Evolutionary conservation across 2,797 vertebrate genomes (phyloP), one percentile per base, ranked within the genome.

Genomic region (Sorex maritimensis): DNA sequence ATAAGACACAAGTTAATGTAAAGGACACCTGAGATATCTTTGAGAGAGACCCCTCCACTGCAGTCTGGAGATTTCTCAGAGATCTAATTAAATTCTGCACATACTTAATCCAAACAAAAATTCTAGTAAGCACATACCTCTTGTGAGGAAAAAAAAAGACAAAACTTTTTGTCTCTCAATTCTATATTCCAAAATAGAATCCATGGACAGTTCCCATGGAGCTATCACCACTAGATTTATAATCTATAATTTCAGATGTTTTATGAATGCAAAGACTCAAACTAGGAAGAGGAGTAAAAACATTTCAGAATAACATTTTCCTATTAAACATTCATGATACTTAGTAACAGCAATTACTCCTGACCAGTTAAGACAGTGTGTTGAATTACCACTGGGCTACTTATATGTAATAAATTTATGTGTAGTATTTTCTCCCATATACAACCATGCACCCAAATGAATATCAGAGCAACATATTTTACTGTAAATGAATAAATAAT

Each of bases 401-500:
- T 87, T 89, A 88, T 77, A 95, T 80, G 95, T 3, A 15, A 12
- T 17, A 92, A 13, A 71, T 93, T 97, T 88, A 88, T 85, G 86
- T 73, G 75, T 92, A 94, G 74, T 72, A 85, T 93, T 90, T 93
- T 93, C 88, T 74, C 86, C 75, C 74, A 80, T 69, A 91, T 73
- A 93, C 38, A 83, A 81, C 73, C 96, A 94, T 2, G 13, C 83
- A 96, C 86, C 65, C 92, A 97, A 97, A 96, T 95, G 93, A 96
- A 96, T 86, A 96, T 93, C 82, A 82, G 88, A 96, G 96, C 78
- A 75, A 97, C 30, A 97, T 98, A 97, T 81, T 94, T 88, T 96
- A 96, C 86, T 97, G 95, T 98, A 96, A 96, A 97, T 93, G 95
- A 93, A 94, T 97, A 97, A 96, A 81, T 97, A 82, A 73, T 95